phyloP scores from a whole-genome alignment of 2,888 invertebrate genomes.

The Dryobota labecula region DNA sequence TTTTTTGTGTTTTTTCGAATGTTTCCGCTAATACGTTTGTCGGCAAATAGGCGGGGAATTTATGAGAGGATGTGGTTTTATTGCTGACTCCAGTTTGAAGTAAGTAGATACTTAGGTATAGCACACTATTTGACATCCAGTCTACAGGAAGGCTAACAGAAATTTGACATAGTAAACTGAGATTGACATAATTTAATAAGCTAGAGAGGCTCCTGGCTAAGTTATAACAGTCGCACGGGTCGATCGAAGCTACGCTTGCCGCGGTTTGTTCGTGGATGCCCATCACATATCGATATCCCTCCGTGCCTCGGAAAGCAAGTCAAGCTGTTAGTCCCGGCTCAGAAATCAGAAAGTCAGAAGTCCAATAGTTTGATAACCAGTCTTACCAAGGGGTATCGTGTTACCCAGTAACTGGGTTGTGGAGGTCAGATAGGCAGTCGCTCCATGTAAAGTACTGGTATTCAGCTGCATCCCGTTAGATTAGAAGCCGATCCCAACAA shows the following conservation, averaged over 20 bases:
- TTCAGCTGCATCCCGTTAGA: background rate
- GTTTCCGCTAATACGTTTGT: constrained; percentile 63
- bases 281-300: background rate
- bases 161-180: background rate
- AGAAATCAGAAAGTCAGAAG: too few species aligned
- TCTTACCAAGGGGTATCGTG: background rate
- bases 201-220: background rate
- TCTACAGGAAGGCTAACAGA: background rate
- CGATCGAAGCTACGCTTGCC: background rate
- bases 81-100: constrained; percentile 22
- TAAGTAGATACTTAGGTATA: constrained; percentile 6
- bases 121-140: background rate
- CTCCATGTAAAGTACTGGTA: background rate
- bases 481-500: background rate
- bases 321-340: background rate
- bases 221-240: background rate
- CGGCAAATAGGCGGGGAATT: constrained; percentile 66
- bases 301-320: background rate
- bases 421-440: background rate
- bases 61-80: constrained; percentile 45
- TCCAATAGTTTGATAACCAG: background rate
- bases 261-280: background rate
- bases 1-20: constrained; percentile 64
- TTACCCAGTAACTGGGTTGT: background rate
- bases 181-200: background rate